phyloP scores from a whole-genome alignment of 2,888 invertebrate species.

The Ormyrus pomaceus region DNA sequence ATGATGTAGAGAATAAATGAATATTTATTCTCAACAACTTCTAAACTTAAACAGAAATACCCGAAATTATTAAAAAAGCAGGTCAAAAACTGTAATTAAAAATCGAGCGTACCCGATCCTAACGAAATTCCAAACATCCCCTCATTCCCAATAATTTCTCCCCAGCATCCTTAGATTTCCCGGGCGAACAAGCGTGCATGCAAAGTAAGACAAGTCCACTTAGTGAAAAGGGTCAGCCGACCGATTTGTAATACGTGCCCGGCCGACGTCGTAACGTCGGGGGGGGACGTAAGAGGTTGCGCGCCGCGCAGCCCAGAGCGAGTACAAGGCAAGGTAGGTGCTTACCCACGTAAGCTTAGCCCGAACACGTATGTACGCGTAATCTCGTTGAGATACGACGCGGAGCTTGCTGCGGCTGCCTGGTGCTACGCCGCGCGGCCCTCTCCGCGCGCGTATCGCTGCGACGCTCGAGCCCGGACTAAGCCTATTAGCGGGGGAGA shows the following conservation, averaged over 20 bases:
- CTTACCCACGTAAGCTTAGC: conserved; percentile 61
- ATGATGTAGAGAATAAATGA: too few relatives aligned
- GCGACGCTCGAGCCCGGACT: conserved; percentile 32
- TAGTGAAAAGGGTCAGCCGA: neutral
- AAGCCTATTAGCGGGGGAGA: conserved; percentile 66
- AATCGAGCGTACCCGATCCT: too few relatives aligned
- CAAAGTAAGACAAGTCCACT: too few relatives aligned
- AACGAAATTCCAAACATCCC: too few relatives aligned
- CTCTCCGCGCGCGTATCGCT: neutral
- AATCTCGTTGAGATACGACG: conserved; percentile 62
- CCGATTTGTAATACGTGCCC: neutral
- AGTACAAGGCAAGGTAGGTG: conserved; percentile 48
- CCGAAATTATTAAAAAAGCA: too few relatives aligned
- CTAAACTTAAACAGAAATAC: too few relatives aligned
- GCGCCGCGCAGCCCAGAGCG: too few relatives aligned
- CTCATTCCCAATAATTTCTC: too few relatives aligned
- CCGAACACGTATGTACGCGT: conserved; percentile 60
- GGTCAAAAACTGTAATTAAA: too few relatives aligned
- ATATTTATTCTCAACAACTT: too few relatives aligned
- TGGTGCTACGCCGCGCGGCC: neutral
- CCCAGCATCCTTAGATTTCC: too few relatives aligned
- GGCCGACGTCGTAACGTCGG: neutral
- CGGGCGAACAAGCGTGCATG: neutral
- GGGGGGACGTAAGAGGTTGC: conserved; percentile 32
- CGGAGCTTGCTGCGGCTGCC: neutral